Evolutionary conservation across 1,140 invertebrate genomes (phyloP).

Genomic region (Oryctes rhinoceros): DNA sequence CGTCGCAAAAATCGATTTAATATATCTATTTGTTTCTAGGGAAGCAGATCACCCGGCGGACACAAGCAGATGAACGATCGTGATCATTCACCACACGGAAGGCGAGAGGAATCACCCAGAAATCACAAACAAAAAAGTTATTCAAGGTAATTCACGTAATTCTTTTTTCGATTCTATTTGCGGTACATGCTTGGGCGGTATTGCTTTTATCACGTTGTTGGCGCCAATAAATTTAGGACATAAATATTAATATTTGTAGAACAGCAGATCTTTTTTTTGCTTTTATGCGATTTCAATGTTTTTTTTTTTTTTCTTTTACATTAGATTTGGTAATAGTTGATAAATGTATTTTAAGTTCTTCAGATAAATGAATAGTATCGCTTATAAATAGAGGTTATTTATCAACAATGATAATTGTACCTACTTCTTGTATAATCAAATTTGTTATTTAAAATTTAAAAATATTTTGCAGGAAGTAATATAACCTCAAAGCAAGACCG

Average conservation of each 20-base stretch:
- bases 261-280: not conserved
- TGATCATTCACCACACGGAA: constrained; percentile 55
- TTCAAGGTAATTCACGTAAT: constrained; percentile 51
- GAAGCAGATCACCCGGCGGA: constrained; percentile 49
- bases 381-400: too few species aligned
- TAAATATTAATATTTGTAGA: not conserved
- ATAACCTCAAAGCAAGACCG: not conserved
- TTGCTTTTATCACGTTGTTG: not conserved
- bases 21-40: constrained; percentile 45
- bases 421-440: too few species aligned
- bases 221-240: not conserved
- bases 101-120: constrained; percentile 56
- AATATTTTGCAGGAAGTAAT: too few species aligned
- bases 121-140: constrained; percentile 57
- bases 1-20: constrained; percentile 10
- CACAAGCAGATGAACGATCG: constrained; percentile 50
- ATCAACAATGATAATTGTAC: too few species aligned
- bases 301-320: too few species aligned
- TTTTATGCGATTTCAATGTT: not conserved
- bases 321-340: too few species aligned
- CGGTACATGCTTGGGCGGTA: too few species aligned
- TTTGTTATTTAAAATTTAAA: too few species aligned
- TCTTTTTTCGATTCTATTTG: not conserved
- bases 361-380: too few species aligned
- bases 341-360: too few species aligned